Conservation (phyloP, 2,797 vertebrate species). For the Sebastes minor region DNA sequence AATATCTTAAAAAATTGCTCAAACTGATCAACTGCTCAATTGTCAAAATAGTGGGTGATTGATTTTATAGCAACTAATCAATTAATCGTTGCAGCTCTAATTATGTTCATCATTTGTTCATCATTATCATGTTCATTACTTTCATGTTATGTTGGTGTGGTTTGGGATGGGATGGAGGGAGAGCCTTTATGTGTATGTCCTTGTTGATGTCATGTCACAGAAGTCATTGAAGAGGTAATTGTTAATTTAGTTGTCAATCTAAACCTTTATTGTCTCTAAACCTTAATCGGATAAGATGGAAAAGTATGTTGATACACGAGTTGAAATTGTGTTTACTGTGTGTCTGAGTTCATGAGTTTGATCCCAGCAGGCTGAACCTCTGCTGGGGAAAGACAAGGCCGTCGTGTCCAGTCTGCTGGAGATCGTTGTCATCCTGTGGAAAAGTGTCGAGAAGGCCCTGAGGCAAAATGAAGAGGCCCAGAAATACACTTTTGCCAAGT, state of each 20-base stretch:
- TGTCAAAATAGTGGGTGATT: too few species aligned
- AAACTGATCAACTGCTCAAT: too few species aligned
- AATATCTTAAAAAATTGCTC: too few species aligned
- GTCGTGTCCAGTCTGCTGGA: slow-evolving; percentile 90
- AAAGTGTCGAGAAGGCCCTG: slow-evolving; percentile 86
- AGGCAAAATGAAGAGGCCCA: slow-evolving; percentile 87
- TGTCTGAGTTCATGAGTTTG: background rate
- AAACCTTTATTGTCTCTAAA: background rate
- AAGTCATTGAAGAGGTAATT: background rate
- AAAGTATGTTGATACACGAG: background rate
- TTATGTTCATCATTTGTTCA: too few species aligned
- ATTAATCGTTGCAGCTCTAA: too few species aligned
- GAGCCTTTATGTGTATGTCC: too few species aligned
- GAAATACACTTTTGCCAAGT: slow-evolving; percentile 86
- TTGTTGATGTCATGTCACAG: too few species aligned
- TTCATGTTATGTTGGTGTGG: too few species aligned
- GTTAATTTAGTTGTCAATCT: background rate
- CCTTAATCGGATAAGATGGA: background rate
- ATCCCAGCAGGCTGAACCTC: slow-evolving; percentile 32
- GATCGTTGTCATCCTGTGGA: slow-evolving; percentile 92
- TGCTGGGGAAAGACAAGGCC: slow-evolving; percentile 78
- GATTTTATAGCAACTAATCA: too few species aligned
- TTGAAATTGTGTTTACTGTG: background rate
- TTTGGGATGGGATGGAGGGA: too few species aligned
- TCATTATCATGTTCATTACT: too few species aligned